These are phyloP conservation scores for Theodoxus fluviatilis DNA, from an alignment of 2,888 invertebrate species.

Conservation along the genomic window DNA sequence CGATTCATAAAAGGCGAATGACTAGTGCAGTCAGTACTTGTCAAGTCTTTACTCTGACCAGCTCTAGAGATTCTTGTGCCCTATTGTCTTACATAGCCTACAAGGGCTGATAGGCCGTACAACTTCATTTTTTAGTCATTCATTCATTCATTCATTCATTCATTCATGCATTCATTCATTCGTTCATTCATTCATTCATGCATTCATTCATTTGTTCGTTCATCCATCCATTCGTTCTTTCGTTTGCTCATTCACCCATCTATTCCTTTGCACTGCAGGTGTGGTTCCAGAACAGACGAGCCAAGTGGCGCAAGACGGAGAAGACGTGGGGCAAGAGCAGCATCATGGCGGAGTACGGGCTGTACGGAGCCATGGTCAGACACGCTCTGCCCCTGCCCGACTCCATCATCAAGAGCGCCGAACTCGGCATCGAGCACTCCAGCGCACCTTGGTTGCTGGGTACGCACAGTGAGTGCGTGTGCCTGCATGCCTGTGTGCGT, in stretches of 20 bases:
- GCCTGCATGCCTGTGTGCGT: neutral
- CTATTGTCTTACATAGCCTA: no score
- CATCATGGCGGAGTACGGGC: constrained; percentile 99
- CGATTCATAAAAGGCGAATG: no score
- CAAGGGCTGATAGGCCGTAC: no score
- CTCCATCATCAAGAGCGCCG: constrained; percentile 95
- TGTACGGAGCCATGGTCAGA: constrained; percentile 99
- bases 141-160: no score
- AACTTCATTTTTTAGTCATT: no score
- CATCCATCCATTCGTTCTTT: no score
- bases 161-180: no score
- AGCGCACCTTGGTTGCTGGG: constrained; percentile 99
- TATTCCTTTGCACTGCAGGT: constrained; percentile 73
- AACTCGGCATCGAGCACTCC: constrained; percentile 83
- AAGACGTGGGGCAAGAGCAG: constrained; percentile 99
- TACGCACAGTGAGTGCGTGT: constrained; percentile 67
- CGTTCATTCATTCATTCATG: no score
- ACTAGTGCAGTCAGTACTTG: no score
- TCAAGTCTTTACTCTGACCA: no score
- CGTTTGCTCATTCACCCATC: neutral
- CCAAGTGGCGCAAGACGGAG: constrained; percentile 99
- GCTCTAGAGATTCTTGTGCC: no score
- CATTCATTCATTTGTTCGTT: no score
- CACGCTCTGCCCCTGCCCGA: constrained; percentile 98
- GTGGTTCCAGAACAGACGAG: constrained; percentile 98